phyloP scores from a whole-genome alignment of 2,888 invertebrate genomes.

The Dusona sp. region DNA sequence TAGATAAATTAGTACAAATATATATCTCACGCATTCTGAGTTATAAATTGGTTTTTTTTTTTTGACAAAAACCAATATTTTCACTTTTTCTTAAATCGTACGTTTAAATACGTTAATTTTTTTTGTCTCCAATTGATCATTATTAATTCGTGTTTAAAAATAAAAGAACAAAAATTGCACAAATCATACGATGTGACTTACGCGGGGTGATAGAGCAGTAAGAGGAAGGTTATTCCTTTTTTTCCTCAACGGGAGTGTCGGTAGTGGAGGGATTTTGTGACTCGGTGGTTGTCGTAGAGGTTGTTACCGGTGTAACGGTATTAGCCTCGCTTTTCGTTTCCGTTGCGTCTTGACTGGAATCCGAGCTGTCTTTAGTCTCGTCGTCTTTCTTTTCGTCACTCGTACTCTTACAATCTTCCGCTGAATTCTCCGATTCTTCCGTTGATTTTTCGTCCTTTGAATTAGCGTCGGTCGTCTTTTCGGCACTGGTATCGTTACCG shows the following conservation, averaged over 20 bases:
- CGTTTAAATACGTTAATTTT: background rate
- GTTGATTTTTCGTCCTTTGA: slow-evolving; percentile 80
- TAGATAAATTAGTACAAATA: background rate
- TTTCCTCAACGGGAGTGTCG: slow-evolving; percentile 79
- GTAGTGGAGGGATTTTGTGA: slow-evolving; percentile 78
- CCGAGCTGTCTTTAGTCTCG: slow-evolving; percentile 81
- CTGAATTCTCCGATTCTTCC: slow-evolving; percentile 79
- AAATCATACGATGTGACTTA: slow-evolving; percentile 59
- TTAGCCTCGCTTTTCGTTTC: slow-evolving; percentile 71
- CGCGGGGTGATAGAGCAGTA: slow-evolving; percentile 68
- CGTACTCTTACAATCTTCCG: slow-evolving; percentile 65
- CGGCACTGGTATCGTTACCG: slow-evolving; percentile 74
- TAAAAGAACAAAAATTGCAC: background rate
- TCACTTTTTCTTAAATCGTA: background rate
- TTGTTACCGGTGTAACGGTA: slow-evolving; percentile 67
- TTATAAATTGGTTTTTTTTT: background rate
- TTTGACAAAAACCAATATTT: background rate
- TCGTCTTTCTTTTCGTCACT: slow-evolving; percentile 79
- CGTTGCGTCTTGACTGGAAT: slow-evolving; percentile 82
- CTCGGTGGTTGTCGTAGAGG: slow-evolving; percentile 74
- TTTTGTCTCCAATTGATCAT: background rate
- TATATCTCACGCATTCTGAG: background rate
- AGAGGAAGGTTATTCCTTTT: slow-evolving; percentile 80
- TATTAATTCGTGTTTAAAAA: background rate
- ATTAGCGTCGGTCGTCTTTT: slow-evolving; percentile 77